A percentile compares a stretch with the other conserved stretches of the same genome.
Evolutionary conservation across 2,888 invertebrate genomes (phyloP).

Genomic region (Coenonympha glycerion): DNA sequence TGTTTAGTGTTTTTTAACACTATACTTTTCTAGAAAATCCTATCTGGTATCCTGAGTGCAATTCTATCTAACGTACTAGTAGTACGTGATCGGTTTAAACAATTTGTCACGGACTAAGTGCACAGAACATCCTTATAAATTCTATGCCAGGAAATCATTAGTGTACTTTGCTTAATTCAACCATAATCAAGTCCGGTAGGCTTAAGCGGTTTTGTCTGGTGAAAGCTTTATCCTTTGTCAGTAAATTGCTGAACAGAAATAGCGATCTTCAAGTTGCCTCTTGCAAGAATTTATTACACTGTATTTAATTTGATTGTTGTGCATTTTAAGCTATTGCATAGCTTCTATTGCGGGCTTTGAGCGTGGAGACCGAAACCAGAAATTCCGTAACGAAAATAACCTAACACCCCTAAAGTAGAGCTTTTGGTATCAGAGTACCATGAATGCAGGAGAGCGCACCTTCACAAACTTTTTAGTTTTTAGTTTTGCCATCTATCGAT

Average conservation of each 20-base stretch:
- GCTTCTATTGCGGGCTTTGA: too few relatives aligned
- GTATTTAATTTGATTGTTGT: too few relatives aligned
- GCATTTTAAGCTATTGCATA: too few relatives aligned
- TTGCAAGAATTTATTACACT: neutral
- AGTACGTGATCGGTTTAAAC: constrained; percentile 37
- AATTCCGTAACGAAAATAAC: too few relatives aligned
- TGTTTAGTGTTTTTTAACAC: neutral
- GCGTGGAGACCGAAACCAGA: too few relatives aligned
- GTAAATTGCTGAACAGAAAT: neutral
- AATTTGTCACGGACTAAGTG: constrained; percentile 35
- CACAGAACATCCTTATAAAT: constrained; percentile 34
- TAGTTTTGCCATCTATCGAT: too few relatives aligned
- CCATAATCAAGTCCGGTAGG: constrained; percentile 24
- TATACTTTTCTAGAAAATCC: constrained; percentile 3
- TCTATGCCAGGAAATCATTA: constrained; percentile 43
- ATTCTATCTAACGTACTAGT: constrained; percentile 6
- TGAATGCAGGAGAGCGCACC: too few relatives aligned
- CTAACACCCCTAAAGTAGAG: too few relatives aligned
- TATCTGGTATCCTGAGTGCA: constrained; percentile 14
- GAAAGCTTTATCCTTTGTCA: neutral
- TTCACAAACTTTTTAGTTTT: too few relatives aligned
- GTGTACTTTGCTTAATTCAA: constrained; percentile 36
- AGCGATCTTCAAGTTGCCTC: neutral
- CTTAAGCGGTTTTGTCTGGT: constrained; percentile 6
- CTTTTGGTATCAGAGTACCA: too few relatives aligned